Percentiles rank a stretch among this genome's conserved stretches.
phyloP scores from a whole-genome alignment of 2,888 invertebrate species.

The Icerya purchasi region DNA sequence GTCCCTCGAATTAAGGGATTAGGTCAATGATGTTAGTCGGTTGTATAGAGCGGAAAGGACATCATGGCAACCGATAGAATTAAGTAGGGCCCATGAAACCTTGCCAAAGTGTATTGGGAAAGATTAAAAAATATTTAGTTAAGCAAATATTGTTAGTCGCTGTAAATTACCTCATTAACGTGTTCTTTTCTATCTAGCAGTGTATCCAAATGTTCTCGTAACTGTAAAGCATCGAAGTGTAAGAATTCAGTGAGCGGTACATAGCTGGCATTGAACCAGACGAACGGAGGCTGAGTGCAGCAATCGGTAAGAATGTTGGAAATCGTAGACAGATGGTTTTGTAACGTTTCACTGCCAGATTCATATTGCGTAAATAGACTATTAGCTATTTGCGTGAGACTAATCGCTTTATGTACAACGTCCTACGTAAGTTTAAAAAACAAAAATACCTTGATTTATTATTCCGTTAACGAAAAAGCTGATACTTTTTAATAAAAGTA shows the following conservation, averaged over 20 bases:
- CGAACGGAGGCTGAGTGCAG: constrained; percentile 59
- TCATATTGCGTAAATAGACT: constrained; percentile 18
- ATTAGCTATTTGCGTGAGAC: constrained; percentile 11
- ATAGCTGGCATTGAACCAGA: constrained; percentile 59
- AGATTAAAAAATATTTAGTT: no score
- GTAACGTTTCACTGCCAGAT: constrained; percentile 24
- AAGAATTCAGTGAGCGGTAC: constrained; percentile 63
- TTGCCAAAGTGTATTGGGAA: no score
- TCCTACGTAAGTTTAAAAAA: constrained; percentile 33
- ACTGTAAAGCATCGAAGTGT: constrained; percentile 70
- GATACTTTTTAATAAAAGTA: no score
- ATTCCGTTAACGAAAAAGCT: no score
- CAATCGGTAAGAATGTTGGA: constrained; percentile 32
- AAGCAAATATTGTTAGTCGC: no score
- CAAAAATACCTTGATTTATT: not conserved
- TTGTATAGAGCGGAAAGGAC: no score
- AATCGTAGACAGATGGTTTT: constrained; percentile 32
- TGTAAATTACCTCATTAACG: constrained; percentile 56
- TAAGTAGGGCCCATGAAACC: no score
- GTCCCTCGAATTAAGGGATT: no score
- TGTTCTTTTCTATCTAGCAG: constrained; percentile 82
- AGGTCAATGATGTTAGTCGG: no score
- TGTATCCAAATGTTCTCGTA: constrained; percentile 87
- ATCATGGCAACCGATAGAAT: no score
- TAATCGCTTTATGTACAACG: constrained; percentile 30